Percentiles rank a stretch among this genome's conserved stretches.
phyloP scores from a whole-genome alignment of 2,113 vertebrate genomes.

The Loxodonta africana region DNA sequence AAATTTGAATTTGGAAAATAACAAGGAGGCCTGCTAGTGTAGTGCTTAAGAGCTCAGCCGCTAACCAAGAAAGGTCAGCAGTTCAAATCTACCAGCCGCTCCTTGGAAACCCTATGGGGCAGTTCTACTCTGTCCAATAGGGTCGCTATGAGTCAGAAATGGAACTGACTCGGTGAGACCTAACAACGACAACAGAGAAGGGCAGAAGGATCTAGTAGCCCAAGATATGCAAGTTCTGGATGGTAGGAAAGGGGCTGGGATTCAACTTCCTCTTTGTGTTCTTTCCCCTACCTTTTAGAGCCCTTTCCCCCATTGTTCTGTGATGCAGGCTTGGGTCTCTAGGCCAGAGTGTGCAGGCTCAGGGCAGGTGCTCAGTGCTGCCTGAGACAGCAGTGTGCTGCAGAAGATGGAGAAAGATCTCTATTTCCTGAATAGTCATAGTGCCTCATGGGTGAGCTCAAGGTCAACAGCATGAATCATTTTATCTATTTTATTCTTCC shows the following conservation, averaged over 20 bases:
- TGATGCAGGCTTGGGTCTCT: background rate
- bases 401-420: background rate
- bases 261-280: background rate
- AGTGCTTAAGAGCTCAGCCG: too few species aligned
- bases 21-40: background rate
- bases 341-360: background rate
- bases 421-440: background rate
- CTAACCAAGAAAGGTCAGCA: too few species aligned
- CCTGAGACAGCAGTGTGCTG: background rate
- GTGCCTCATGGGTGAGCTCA: background rate
- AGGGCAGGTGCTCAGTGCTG: background rate
- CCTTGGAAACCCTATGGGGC: too few species aligned
- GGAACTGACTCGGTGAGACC: too few species aligned
- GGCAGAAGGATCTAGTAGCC: background rate
- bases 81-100: too few species aligned
- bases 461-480: background rate
- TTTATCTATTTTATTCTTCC: background rate
- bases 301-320: background rate
- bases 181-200: background rate
- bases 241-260: rapidly evolving
- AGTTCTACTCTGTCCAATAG: too few species aligned
- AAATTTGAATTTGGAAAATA: background rate
- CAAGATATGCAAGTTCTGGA: background rate
- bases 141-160: too few species aligned
- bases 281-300: background rate